Base-by-base conservation (phyloP, 2,888 invertebrate species). In the Hydraecia micacea region DNA sequence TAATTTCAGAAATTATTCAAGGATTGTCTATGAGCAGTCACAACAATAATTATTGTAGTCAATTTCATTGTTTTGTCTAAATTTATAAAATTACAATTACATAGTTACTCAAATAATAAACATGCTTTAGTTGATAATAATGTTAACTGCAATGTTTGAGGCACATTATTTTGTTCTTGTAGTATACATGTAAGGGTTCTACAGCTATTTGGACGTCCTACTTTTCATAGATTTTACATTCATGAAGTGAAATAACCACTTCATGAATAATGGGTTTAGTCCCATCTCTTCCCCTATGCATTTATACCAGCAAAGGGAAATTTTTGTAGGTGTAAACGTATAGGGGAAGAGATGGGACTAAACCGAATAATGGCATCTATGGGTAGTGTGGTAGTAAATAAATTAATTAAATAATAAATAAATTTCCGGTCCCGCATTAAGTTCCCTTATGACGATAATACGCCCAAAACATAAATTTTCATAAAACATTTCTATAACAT, bases 21-120 rank as follows among this genome's bases (percentile, higher is more conserved):
- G 28, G 9, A 67, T 18, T 36, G 60, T 32, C 55, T 68, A 18
- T 39, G n/a, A 49, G 1, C 11, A 46, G 32, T 63, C 39, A n/a
- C n/a, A 42, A 77, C 21, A 58, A 60, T 75, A 82, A n/a, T n/a
- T n/a, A n/a, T 39, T 55, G 25, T 76, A n/a, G 25, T 58, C 5
- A 76, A 83, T 55, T 55, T 83, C 65, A 67, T 55, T 83, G 70
- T 62, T 76, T 83, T 75, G 71, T 83, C 60, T 58, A n/a, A n/a
- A n/a, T n/a, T n/a, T n/a, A 58, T 58, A n/a, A 58, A 55, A 58
- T 58, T 55, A n/a, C 1, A 58, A 58, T 52, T 21, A 63, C 25
- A n/a, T 28, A 55, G 4, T 55, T 36, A 49, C 25, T 49, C 39
- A 75, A 81, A 75, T 68, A 85, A 63, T 60, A 81, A 72, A 75